Evolutionary conservation across 2,113 vertebrate genomes (phyloP), one percentile per base, ranked within the genome.

Genomic region (Boulengerochromis microlepis): DNA sequence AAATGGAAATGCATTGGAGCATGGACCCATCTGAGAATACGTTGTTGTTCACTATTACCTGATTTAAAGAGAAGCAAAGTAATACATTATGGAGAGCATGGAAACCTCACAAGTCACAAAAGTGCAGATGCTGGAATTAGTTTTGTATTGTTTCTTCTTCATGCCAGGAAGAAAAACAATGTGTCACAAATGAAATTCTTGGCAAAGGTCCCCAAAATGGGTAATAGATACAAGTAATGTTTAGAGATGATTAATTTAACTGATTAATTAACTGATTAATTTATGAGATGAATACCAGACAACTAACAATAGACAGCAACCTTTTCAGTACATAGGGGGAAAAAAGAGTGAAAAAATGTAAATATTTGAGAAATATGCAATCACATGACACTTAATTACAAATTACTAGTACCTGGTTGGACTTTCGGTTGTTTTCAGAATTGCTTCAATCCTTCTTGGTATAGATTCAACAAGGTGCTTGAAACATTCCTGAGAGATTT

Each of bases 1-100:
- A 82, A 91, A 90, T 93, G 83, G 89, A 93, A 92, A 92, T 38
- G 85, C 90, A 90, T 47, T 50, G 40, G 57, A 91, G 82, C 89
- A 76, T 86, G 86, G 59, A 69, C 40, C 35, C 35, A 59, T 89
- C 59, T 29, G 56, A 80, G 66, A 82, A 89, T 42, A 82, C 45
- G 2, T 81, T 83, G 89, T 83, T 81, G 33, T 81, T 50, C 53
- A 80, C 74, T 31, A 57, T 42, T 31, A 64, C 53, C 29, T 69
- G 89, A 90, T 24, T 80, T 71, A 85, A 88, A 81, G 26, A 45
- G 84, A 91, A 45, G 57, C 19, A 19, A 54, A 18, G 80, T 22
- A 86, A 81, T 61, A 88, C 66, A 40, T 69, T 56, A 10, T 50
- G n/a, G 50, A 57, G 40, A 18, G 12, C 42, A 52, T 54, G 29